Evolutionary conservation across 2,888 invertebrate species (phyloP).

Genomic region (Dromius quadrimaculatus): DNA sequence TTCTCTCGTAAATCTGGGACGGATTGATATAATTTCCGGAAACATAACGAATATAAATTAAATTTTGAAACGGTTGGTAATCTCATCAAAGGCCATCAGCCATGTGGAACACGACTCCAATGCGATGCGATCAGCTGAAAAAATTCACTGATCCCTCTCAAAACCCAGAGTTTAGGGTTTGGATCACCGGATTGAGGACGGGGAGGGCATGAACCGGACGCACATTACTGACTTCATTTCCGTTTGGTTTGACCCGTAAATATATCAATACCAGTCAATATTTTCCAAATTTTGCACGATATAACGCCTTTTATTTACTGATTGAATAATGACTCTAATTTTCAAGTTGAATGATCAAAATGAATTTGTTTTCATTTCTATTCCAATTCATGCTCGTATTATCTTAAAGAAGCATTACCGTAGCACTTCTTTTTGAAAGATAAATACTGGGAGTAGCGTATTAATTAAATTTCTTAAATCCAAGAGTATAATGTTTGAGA

Average conservation of each 20-base stretch:
- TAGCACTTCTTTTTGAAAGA: no score
- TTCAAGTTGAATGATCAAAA: no score
- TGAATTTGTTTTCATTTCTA: no score
- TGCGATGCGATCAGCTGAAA: constrained; percentile 1
- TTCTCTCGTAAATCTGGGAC: constrained; percentile 1
- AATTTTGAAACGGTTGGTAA: constrained; percentile 24
- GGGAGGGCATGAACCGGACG: constrained; percentile 13
- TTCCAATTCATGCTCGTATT: no score
- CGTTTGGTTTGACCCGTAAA: constrained; percentile 23
- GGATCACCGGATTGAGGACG: no score
- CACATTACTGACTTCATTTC: constrained; percentile 36
- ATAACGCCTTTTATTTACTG: constrained; percentile 10
- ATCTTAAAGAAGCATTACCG: no score
- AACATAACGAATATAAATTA: constrained; percentile 35
- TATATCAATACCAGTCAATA: constrained; percentile 23
- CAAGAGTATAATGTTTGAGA: background rate
- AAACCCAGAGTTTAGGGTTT: no score
- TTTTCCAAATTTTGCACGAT: background rate
- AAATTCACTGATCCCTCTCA: constrained; percentile 9
- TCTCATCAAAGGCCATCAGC: background rate
- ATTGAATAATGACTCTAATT: no score
- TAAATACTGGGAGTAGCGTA: no score
- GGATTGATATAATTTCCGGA: constrained; percentile 35
- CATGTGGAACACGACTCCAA: background rate
- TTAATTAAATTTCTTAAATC: background rate